Evolutionary conservation across 2,113 vertebrate species (phyloP).

Genomic region (Mirza zaza): DNA sequence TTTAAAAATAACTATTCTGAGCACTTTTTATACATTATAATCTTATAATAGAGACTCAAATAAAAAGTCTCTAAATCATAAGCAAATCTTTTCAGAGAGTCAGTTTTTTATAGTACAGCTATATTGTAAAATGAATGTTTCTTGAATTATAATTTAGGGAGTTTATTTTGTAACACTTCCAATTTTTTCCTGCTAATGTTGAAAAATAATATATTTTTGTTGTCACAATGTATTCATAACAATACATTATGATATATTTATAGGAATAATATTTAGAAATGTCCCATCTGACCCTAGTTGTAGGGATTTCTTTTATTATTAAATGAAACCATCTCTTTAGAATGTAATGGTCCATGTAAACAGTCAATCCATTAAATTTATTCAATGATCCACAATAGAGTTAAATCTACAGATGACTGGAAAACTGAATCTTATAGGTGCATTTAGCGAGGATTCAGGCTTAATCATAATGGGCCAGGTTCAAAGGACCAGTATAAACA

Average conservation of each 20-base stretch:
- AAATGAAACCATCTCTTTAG: constrained; percentile 17
- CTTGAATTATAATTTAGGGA: background rate
- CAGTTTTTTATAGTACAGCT: background rate
- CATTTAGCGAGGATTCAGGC: constrained; percentile 43
- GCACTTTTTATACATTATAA: background rate
- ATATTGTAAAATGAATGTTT: background rate
- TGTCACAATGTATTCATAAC: background rate
- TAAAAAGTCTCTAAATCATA: background rate
- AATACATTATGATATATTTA: background rate
- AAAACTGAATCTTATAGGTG: constrained; percentile 66
- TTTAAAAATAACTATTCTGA: background rate
- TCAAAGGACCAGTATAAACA: constrained; percentile 7
- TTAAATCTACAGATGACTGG: constrained; percentile 47
- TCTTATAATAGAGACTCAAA: background rate
- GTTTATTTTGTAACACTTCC: background rate
- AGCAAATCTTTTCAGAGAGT: background rate
- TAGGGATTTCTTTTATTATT: background rate
- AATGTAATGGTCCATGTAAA: constrained; percentile 44
- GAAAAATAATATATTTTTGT: background rate
- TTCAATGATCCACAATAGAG: constrained; percentile 48
- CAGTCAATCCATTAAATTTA: constrained; percentile 44
- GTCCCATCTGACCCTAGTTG: background rate
- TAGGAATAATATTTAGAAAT: background rate
- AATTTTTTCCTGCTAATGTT: background rate
- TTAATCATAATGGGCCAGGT: constrained; percentile 38